Evolutionary conservation across 2,113 vertebrate genomes (phyloP).

Genomic region (Empidonax alnorum): DNA sequence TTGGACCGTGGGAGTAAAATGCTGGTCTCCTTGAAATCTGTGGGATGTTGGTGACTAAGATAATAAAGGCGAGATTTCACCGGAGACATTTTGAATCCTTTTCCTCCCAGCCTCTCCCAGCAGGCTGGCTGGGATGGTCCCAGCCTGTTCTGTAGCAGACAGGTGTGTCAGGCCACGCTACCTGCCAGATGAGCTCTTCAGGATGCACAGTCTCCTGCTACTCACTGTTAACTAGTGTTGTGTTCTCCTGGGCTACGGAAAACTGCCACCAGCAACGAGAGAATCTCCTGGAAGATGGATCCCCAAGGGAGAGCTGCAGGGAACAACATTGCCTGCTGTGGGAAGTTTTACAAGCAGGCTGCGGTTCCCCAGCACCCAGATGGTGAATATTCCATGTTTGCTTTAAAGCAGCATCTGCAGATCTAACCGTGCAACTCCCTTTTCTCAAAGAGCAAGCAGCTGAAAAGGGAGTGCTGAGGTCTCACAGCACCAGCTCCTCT

Average conservation of each 20-base stretch:
- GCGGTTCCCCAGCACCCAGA: background rate
- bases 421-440: background rate
- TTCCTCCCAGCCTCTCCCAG: background rate
- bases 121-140: background rate
- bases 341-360: background rate
- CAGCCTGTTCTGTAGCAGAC: background rate
- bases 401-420: background rate
- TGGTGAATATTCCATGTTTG: background rate
- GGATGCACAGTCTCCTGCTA: background rate
- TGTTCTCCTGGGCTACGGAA: background rate
- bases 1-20: constrained; percentile 15
- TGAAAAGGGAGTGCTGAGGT: background rate
- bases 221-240: background rate
- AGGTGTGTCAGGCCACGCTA: background rate
- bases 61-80: constrained; percentile 3
- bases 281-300: background rate
- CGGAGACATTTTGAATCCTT: background rate
- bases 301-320: background rate
- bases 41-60: background rate
- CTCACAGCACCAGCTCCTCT: background rate
- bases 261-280: background rate
- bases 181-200: background rate
- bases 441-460: background rate
- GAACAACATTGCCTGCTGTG: background rate
- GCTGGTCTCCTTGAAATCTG: background rate